Percentiles rank a stretch among this genome's conserved stretches.
phyloP scores from a whole-genome alignment of 2,113 vertebrate genomes.

The Tragelaphus strepsiceros region DNA sequence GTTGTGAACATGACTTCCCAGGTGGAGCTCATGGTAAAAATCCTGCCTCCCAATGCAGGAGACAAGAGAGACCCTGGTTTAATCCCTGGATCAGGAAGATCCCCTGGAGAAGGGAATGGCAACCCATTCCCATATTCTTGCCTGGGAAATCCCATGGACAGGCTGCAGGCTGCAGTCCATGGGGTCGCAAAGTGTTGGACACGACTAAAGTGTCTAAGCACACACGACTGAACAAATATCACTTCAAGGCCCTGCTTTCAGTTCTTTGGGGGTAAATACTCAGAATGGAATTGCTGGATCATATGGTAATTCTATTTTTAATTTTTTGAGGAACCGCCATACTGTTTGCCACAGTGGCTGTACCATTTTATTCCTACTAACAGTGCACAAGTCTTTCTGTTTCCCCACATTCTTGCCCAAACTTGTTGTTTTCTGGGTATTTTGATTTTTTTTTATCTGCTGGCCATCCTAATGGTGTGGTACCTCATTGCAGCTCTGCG shows the following conservation, averaged over 20 bases:
- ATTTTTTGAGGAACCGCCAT: fast-evolving
- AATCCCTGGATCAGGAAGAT: not conserved
- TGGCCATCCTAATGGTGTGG: not conserved
- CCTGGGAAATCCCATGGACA: not conserved
- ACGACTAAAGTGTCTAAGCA: not conserved
- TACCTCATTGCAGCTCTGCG: fast-evolving
- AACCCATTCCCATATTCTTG: not conserved
- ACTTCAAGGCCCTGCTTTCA: not conserved
- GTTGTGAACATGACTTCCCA: not conserved
- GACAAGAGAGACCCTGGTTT: not conserved
- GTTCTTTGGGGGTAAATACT: not conserved
- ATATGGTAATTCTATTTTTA: not conserved
- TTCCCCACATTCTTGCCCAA: not conserved
- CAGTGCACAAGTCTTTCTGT: not conserved
- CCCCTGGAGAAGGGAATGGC: not conserved
- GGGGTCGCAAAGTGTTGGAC: not conserved
- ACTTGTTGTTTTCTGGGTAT: not conserved
- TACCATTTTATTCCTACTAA: too few relatives aligned
- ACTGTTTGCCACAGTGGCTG: not conserved
- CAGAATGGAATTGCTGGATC: too few relatives aligned
- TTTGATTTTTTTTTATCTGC: fast-evolving
- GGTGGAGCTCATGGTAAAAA: not conserved
- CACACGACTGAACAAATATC: fast-evolving
- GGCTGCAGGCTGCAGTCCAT: not conserved
- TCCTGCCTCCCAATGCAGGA: not conserved